Conservation (phyloP, 2,888 invertebrate species). For the Xanthostigma xanthostigma region DNA sequence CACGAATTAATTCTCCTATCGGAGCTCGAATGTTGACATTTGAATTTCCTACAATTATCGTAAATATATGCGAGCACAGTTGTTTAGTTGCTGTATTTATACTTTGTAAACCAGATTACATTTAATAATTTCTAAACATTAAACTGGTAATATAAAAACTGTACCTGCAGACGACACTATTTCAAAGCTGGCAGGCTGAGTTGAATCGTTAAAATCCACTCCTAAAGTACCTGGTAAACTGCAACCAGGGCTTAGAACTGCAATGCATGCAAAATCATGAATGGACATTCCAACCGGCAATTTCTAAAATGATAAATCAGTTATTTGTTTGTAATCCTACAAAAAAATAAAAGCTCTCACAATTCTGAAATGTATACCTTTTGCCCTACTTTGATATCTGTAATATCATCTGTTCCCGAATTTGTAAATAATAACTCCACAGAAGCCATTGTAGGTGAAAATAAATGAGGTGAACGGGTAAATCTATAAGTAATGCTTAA, state of each 20-base stretch:
- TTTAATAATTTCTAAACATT: neutral
- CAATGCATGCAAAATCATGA: conserved; percentile 58
- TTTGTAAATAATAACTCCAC: conserved; percentile 71
- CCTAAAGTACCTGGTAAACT: conserved; percentile 57
- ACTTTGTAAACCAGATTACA: neutral
- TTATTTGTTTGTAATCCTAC: conserved; percentile 2
- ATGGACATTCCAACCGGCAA: conserved; percentile 56
- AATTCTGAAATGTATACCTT: conserved; percentile 38
- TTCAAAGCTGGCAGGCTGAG: conserved; percentile 72
- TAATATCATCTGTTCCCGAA: conserved; percentile 44
- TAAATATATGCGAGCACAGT: neutral
- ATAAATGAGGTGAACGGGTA: conserved; percentile 66
- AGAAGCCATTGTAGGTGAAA: conserved; percentile 66
- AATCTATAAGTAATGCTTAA: conserved; percentile 50
- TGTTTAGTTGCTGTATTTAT: neutral
- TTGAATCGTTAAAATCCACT: conserved; percentile 86
- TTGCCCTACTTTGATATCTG: conserved; percentile 51
- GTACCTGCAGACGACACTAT: conserved; percentile 46
- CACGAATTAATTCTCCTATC: conserved; percentile 75
- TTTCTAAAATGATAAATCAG: conserved; percentile 29
- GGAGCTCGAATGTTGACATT: conserved; percentile 56
- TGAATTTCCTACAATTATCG: conserved; percentile 32
- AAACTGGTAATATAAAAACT: conserved; percentile 3
- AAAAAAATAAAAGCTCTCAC: neutral
- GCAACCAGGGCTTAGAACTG: conserved; percentile 44